Evolutionary conservation across 2,888 invertebrate genomes (phyloP).

Genomic region (Cremastinae sp.): DNA sequence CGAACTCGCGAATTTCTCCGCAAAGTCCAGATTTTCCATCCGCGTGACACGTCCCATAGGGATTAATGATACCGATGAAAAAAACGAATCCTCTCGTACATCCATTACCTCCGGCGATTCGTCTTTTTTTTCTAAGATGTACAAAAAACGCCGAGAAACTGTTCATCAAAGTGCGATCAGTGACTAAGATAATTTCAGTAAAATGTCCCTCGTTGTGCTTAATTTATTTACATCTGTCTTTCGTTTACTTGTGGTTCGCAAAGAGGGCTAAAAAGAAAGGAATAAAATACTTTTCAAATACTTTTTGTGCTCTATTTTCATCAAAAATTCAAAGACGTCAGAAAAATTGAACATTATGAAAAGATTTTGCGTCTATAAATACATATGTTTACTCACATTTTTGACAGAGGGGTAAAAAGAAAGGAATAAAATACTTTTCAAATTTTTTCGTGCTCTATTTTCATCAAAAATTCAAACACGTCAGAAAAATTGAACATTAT

Average conservation of each 20-base stretch:
- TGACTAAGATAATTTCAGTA: conserved; percentile 62
- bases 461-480: not conserved
- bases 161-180: conserved; percentile 63
- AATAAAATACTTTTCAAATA: not conserved
- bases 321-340: not conserved
- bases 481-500: not conserved
- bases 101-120: conserved; percentile 47
- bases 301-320: not conserved
- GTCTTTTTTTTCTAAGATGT: conserved; percentile 49
- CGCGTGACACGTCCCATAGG: conserved; percentile 41
- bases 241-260: not conserved
- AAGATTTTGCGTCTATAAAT: not conserved
- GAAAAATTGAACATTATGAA: not conserved
- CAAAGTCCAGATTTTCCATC: conserved; percentile 26
- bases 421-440: not conserved
- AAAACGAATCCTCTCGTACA: conserved; percentile 24
- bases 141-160: conserved; percentile 54
- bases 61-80: conserved; percentile 55
- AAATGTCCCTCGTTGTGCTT: conserved; percentile 57
- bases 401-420: too few species aligned
- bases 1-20: conserved; percentile 10
- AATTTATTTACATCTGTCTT: not conserved
- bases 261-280: too few species aligned
- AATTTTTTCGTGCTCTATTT: not conserved
- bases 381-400: not conserved